Evolutionary conservation across 2,888 invertebrate genomes (phyloP).

Genomic region (Diplazon laetatorius): DNA sequence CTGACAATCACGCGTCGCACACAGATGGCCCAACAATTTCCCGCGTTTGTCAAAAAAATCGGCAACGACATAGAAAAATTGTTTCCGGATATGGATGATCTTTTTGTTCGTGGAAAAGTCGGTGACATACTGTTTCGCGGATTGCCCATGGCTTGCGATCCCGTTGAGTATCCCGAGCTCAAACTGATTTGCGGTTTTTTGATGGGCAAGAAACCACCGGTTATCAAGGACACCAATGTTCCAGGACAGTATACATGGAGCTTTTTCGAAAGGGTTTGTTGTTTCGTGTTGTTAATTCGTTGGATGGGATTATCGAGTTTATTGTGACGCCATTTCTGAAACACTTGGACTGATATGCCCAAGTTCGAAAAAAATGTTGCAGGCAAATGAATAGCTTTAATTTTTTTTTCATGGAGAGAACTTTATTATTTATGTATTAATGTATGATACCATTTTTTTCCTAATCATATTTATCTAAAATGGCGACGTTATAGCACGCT

Average conservation of each 20-base stretch:
- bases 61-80: slow-evolving; percentile 84
- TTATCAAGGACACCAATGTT: slow-evolving; percentile 60
- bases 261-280: slow-evolving; percentile 59
- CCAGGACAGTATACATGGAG: slow-evolving; percentile 68
- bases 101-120: slow-evolving; percentile 84
- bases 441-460: no score
- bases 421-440: no score
- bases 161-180: slow-evolving; percentile 69
- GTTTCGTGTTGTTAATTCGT: no score
- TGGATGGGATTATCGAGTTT: no score
- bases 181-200: slow-evolving; percentile 68
- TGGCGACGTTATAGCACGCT: no score
- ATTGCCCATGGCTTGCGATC: slow-evolving; percentile 83
- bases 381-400: no score
- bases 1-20: slow-evolving; percentile 66
- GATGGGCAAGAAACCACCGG: slow-evolving; percentile 63
- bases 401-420: no score
- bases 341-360: no score
- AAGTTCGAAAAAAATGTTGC: no score
- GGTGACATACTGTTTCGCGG: slow-evolving; percentile 86
- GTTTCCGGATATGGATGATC: slow-evolving; percentile 83
- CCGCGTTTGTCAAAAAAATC: slow-evolving; percentile 82
- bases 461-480: no score
- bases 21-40: slow-evolving; percentile 83
- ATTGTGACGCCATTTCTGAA: no score